Evolutionary conservation across 1,140 invertebrate genomes (phyloP), one percentile per base, ranked within the genome.

Genomic region (Conus ventricosus): DNA sequence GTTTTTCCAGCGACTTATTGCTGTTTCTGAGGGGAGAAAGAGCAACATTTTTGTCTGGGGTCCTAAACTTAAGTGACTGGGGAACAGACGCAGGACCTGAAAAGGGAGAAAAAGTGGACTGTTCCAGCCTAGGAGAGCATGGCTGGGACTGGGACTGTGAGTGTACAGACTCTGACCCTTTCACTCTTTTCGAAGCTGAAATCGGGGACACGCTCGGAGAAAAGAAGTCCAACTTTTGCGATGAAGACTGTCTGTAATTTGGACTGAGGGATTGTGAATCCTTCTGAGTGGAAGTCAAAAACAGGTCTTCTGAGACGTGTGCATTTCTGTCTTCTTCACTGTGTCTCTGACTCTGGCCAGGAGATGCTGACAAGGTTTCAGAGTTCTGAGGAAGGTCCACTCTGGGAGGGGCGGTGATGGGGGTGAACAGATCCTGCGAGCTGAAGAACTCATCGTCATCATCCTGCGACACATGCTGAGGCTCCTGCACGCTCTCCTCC

Each of bases 371-470:
- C 15, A 23, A 8, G 0, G 67, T 63, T 4, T 11, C 20, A 23
- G 67, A 71, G 67, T 71, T 71, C 20, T 71, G 67, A 71, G 67
- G 10, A n/a, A 23, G 67, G 67, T 20, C 20, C 15, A n/a, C 13
- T 7, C 6, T 13, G 67, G 4, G 23, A 71, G 67, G 10, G 67
- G 15, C 67, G 17, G 17, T 6, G 67, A 20, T 17, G 6, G 23
- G 23, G 23, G 67, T 23, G 39, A 51, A 78, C 80, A 81, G 27
- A 54, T 81, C 80, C 39, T 54, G 51, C 10, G 51, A 81, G 51
- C 80, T 23, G 51, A 81, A 81, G 20, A 81, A 81, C 7, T 81
- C 80, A 81, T 81, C 80, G 23, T 81, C 80, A 81, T 53, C 80
- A 78, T 51, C 51, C 27, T 51, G 80, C 8, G 51, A 81, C 53